A percentile compares a stretch with the other conserved stretches of the same genome.
Evolutionary conservation across 2,113 vertebrate species (phyloP).

Genomic region (Elaphurus davidianus): DNA sequence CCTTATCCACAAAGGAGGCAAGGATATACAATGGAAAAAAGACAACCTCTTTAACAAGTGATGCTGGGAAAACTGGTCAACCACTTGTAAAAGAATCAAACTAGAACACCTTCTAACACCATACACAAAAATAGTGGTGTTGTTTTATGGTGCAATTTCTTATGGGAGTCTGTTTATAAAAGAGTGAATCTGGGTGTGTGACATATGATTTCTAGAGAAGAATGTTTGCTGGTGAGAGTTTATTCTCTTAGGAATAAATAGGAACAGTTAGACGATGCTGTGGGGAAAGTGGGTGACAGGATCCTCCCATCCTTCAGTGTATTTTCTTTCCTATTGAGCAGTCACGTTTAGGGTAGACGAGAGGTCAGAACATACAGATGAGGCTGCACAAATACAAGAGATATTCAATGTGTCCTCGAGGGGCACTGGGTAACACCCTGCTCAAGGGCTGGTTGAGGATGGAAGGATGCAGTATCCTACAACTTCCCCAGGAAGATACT

Average conservation of each 20-base stretch:
- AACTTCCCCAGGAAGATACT: not conserved
- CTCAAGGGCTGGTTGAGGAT: not conserved
- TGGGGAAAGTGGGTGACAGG: not conserved
- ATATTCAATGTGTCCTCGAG: not conserved
- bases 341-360: not conserved
- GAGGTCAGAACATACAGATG: not conserved
- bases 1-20: too few relatives aligned
- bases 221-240: not conserved
- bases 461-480: too few relatives aligned
- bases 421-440: not conserved
- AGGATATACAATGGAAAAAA: too few relatives aligned
- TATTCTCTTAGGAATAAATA: not conserved
- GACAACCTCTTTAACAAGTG: too few relatives aligned
- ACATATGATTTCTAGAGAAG: not conserved
- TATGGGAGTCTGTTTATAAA: not conserved
- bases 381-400: not conserved
- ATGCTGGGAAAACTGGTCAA: too few relatives aligned
- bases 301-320: not conserved
- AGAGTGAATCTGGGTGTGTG: not conserved
- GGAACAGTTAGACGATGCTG: too few relatives aligned
- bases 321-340: not conserved
- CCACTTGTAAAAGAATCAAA: too few relatives aligned
- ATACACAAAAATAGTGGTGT: not conserved
- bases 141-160: not conserved
- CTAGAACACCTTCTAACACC: too few relatives aligned